Evolutionary conservation across 2,797 vertebrate species (phyloP), one percentile per base, ranked within the genome.

Genomic region (Molothrus aeneus): DNA sequence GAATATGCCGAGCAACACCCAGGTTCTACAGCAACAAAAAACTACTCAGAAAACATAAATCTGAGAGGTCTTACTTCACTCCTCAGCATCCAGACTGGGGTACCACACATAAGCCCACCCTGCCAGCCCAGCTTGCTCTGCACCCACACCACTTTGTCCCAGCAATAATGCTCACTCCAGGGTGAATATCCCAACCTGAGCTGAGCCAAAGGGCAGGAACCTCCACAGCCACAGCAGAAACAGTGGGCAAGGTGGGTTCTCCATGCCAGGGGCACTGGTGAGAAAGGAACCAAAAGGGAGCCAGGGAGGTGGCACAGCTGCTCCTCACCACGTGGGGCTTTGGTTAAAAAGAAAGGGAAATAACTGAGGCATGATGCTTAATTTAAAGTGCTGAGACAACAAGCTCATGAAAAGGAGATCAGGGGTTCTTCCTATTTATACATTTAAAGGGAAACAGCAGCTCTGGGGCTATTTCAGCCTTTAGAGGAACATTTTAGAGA

Each of bases 381-480:
- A 95, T 65, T 93, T 94, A 80, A 96, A 95, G 91, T 74, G 80
- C 91, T 92, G 91, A 94, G 86, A 90, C 0, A 5, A 92, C 82
- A 92, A 88, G 40, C 63, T 78, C 26, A 2, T 31, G 29, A 71
- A 82, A 95, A 84, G 53, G 68, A 84, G 74, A 96, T 64, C n/a
- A 32, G 68, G n/a, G 47, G 68, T 82, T 85, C 70, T 80, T 96
- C 83, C 78, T 93, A 61, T 86, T 94, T 93, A 60, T 86, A 57
- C 3, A 84, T 61, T 86, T 95, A 95, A 95, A 94, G 91, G 25
- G 48, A 70, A 95, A 86, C 21, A 75, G 38, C 28, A 73, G 40
- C 53, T 88, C 82, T 80, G 50, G 56, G 80, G 60, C 34, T 77
- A 68, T n/a, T 88, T 83, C 56, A 89, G 51, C 32, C 45, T 54